Percentiles rank a stretch among this genome's conserved stretches.
These are phyloP conservation scores for Mycogona germanica DNA, from an alignment of 2,888 invertebrate genomes.

Conservation along the genomic window DNA sequence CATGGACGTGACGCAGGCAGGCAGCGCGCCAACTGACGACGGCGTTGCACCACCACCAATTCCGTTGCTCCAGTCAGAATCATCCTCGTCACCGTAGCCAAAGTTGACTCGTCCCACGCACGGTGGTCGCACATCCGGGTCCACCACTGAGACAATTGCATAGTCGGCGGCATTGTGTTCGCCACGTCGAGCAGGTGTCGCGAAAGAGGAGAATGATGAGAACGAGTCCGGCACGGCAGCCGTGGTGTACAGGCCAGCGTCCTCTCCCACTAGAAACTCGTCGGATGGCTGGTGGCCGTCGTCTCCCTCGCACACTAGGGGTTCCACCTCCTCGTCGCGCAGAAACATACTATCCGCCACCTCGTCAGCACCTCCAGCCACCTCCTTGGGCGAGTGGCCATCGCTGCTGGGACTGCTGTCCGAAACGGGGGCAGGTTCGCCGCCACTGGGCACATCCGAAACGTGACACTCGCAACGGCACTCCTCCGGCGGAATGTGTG, in stretches of 20 bases:
- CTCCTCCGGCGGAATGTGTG: no score
- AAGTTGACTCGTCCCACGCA: no score
- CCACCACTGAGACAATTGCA: not conserved
- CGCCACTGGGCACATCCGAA: not conserved
- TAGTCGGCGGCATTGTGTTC: not conserved
- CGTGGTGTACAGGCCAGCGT: no score
- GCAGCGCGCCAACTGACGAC: not conserved
- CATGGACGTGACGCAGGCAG: not conserved
- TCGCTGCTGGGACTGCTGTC: constrained; percentile 1
- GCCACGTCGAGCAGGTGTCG: no score
- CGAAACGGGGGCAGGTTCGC: not conserved
- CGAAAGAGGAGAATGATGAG: no score
- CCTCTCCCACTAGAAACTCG: not conserved
- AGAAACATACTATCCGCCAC: not conserved
- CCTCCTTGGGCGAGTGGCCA: not conserved
- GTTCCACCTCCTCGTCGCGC: constrained; percentile 15
- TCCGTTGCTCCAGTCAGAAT: no score
- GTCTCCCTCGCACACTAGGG: constrained; percentile 5
- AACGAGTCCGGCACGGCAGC: no score
- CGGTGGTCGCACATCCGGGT: not conserved
- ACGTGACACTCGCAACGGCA: no score
- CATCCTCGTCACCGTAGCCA: no score
- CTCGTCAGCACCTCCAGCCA: not conserved
- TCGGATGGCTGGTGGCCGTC: not conserved
- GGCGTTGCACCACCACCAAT: no score